A percentile compares a stretch with the other conserved stretches of the same genome.
Conservation (phyloP, 53 echinoderm and acorn worm species). For the Antedon mediterranea region DNA sequence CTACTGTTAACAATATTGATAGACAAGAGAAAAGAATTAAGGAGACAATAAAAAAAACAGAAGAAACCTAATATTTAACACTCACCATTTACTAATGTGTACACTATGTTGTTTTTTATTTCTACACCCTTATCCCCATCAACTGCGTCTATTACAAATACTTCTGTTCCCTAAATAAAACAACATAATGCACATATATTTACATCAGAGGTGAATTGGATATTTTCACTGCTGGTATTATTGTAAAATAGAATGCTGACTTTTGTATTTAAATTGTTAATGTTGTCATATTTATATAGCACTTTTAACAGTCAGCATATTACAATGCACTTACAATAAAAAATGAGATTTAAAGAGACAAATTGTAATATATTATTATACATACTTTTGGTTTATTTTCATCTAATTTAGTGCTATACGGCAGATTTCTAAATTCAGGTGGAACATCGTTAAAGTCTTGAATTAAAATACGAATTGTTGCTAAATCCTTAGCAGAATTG, state of each 20-base stretch:
- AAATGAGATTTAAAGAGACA: too few relatives aligned
- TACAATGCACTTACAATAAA: too few relatives aligned
- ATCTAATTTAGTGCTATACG: neutral
- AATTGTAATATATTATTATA: too few relatives aligned
- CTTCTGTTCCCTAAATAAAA: neutral
- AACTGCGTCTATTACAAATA: neutral
- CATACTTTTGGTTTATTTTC: neutral
- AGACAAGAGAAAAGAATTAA: too few relatives aligned
- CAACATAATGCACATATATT: neutral
- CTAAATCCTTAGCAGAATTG: neutral
- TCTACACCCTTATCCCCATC: neutral
- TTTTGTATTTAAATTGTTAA: too few relatives aligned
- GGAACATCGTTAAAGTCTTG: neutral
- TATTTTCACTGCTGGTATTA: neutral
- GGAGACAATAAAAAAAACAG: too few relatives aligned
- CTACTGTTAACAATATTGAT: too few relatives aligned
- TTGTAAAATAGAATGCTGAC: neutral
- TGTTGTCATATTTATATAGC: too few relatives aligned
- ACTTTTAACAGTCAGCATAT: too few relatives aligned
- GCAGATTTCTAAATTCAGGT: neutral
- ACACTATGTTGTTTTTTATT: neutral
- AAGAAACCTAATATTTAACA: too few relatives aligned
- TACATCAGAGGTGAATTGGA: neutral
- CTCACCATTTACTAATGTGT: neutral
- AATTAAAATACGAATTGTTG: neutral